phyloP scores from a whole-genome alignment of 2,888 invertebrate genomes.

The Nephrotoma flavescens region DNA sequence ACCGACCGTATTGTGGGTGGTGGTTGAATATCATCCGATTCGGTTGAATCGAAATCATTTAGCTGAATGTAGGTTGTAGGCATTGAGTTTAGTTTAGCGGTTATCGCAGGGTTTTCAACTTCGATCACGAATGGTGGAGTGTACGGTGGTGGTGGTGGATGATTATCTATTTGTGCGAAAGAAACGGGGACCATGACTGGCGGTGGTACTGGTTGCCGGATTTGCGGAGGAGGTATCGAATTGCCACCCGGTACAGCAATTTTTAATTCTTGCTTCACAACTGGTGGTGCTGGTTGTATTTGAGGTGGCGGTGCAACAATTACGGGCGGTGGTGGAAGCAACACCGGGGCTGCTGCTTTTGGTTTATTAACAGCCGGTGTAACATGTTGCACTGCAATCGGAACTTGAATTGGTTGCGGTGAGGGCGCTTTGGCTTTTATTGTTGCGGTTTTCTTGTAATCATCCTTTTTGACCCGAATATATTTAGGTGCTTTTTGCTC shows the following conservation, averaged over 20 bases:
- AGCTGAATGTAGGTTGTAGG: background rate
- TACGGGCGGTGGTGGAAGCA: background rate
- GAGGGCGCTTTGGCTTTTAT: background rate
- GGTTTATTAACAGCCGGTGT: background rate
- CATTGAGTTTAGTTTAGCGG: background rate
- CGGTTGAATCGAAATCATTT: background rate
- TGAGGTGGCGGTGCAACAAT: background rate
- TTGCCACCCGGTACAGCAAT: background rate
- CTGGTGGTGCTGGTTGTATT: background rate
- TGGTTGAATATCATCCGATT: background rate
- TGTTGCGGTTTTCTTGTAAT: background rate
- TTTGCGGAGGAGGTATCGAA: background rate
- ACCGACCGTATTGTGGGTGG: background rate
- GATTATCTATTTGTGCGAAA: background rate
- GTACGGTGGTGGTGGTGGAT: background rate
- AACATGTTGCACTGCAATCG: background rate
- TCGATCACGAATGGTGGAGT: background rate
- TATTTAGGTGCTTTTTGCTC: background rate
- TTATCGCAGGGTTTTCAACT: background rate
- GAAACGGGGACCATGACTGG: background rate
- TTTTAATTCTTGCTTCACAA: background rate
- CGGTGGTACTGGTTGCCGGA: background rate
- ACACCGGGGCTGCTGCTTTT: background rate
- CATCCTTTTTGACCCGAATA: background rate
- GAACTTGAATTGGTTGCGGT: background rate